Evolutionary conservation across 1,140 invertebrate species (phyloP), one percentile per base, ranked within the genome.

Genomic region (Lineus longissimus): DNA sequence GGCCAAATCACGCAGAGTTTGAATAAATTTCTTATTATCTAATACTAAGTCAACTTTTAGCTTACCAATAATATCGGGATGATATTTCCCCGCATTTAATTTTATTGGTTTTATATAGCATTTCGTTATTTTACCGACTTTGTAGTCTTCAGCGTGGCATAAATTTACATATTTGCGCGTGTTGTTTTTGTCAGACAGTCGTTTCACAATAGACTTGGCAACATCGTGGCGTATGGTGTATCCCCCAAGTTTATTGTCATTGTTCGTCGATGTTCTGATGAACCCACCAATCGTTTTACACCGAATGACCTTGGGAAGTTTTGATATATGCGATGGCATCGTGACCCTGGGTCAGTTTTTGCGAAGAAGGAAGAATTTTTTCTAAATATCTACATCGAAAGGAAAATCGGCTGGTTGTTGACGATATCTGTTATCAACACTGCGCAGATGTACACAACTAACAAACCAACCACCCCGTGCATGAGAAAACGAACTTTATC

Each of bases 121-220:
- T n/a, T 51, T 51, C 47, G 47, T 51, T 4, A 51, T 51, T 51
- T 51, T 51, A 51, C 47, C 47, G 47, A 51, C n/a, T n/a, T 51
- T 51, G n/a, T 7, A 6, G 19, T 51, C n/a, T n/a, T 51, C 47
- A 4, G 47, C 47, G n/a, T 51, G 47, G 6, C 47, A 6, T n/a
- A 51, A n/a, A 51, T 51, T 51, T n/a, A 51, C 47, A n/a, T 51
- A 51, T n/a, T 27, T 51, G 25, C 47, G 6, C n/a, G 40, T 9
- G n/a, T 51, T 51, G 4, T 51, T 51, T 9, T 4, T 51, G 47
- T 51, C 47, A 6, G 47, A 51, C 47, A 51, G n/a, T 51, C n/a
- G 6, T n/a, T n/a, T 51, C 47, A 27, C 47, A n/a, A 51, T 51
- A 6, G 47, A 6, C 47, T 51, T 51, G n/a, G 47, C 47, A 51